Evolutionary conservation across 2,797 vertebrate genomes (phyloP).

Genomic region (Gastrophryne carolinensis): DNA sequence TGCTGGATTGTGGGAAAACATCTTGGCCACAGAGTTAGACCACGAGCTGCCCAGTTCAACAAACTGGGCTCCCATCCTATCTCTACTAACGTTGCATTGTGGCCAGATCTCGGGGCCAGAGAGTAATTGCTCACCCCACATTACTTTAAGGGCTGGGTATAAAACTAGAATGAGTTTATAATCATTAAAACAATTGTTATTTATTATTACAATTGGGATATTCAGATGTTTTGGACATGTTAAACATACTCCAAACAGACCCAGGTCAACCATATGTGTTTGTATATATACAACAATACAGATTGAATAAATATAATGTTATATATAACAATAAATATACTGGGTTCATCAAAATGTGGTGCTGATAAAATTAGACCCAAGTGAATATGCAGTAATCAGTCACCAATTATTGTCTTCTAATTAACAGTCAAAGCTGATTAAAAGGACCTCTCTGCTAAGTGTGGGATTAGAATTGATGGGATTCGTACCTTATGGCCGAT

Average conservation of each 20-base stretch:
- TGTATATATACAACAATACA: background rate
- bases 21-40: background rate
- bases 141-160: background rate
- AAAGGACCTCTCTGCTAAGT: background rate
- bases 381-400: background rate
- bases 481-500: constrained; percentile 83
- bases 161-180: constrained; percentile 19
- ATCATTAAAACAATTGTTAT: constrained; percentile 21
- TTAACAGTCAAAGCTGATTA: no score
- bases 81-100: background rate
- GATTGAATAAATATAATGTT: background rate
- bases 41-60: background rate
- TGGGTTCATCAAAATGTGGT: background rate
- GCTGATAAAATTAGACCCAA: background rate
- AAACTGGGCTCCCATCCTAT: background rate
- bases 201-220: no score
- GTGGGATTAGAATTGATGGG: background rate
- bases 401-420: no score
- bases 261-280: background rate
- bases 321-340: background rate
- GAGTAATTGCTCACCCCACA: background rate
- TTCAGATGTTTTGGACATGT: constrained; percentile 26
- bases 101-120: background rate
- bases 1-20: background rate
- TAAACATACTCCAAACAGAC: background rate